A percentile compares a stretch with the other conserved stretches of the same genome.
These are phyloP conservation scores for Galemys pyrenaicus DNA, from an alignment of 2,113 vertebrate genomes.

Conservation along the genomic window DNA sequence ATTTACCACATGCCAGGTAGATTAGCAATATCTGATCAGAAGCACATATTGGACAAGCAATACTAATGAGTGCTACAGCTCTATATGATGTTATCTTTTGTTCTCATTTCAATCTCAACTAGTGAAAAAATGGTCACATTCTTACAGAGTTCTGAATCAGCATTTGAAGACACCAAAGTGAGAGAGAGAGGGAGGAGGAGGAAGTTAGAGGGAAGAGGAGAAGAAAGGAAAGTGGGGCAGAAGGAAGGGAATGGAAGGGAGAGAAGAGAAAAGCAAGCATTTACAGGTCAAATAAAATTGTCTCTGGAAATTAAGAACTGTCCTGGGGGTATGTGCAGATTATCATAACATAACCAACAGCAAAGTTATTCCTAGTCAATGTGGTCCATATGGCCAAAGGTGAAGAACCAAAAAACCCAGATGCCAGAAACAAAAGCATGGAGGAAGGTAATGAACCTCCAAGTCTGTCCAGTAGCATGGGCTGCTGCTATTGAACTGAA, in stretches of 20 bases:
- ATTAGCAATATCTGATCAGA: background rate
- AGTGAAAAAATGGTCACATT: background rate
- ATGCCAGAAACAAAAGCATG: background rate
- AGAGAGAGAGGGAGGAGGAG: background rate
- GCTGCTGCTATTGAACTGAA: constrained; percentile 22
- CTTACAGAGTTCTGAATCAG: background rate
- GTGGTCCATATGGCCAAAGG: background rate
- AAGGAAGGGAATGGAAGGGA: background rate
- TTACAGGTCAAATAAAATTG: background rate
- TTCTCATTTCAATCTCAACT: background rate
- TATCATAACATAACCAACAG: background rate
- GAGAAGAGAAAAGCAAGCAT: background rate
- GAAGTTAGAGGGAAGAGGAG: background rate
- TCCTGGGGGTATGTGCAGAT: background rate
- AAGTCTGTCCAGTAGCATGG: constrained; percentile 37
- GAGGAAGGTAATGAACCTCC: background rate
- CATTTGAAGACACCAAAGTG: background rate
- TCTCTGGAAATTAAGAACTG: constrained; percentile 5
- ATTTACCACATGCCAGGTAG: background rate
- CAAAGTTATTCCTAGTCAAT: background rate
- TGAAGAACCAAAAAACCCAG: background rate
- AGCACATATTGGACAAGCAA: background rate
- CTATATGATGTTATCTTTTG: background rate
- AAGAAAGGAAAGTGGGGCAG: background rate
- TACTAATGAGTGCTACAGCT: background rate